Conservation (phyloP, 2,797 vertebrate genomes). For the Hippocampus kuda region DNA sequence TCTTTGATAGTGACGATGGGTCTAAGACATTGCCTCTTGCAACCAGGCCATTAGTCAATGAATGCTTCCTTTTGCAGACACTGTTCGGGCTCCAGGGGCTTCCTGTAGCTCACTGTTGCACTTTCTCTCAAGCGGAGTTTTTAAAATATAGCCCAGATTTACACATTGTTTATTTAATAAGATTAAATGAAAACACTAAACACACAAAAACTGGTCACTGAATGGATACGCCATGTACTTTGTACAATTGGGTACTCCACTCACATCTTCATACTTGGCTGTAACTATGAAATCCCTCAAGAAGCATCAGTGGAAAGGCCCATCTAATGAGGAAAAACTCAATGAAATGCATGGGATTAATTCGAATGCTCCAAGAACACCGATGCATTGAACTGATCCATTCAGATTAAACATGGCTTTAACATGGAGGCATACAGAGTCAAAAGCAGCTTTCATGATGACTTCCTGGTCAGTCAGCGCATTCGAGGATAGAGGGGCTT, state of each 20-base stretch:
- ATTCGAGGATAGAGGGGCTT: background rate
- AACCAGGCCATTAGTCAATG: constrained; percentile 46
- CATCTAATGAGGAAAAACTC: background rate
- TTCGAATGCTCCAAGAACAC: background rate
- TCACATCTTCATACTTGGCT: no score
- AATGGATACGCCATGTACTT: no score
- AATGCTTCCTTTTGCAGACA: constrained; percentile 78
- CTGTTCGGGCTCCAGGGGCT: constrained; percentile 65
- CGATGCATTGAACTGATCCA: background rate
- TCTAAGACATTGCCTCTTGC: constrained; percentile 28
- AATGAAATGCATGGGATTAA: background rate
- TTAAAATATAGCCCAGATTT: constrained; percentile 1
- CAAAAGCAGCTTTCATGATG: background rate
- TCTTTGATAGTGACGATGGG: background rate
- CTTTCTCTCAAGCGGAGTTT: background rate
- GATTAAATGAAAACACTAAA: background rate
- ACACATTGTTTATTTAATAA: background rate
- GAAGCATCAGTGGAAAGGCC: background rate
- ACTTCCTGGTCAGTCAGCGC: background rate
- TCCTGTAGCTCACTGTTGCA: constrained; percentile 47
- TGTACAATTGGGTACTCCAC: no score
- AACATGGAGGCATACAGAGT: background rate
- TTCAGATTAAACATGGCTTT: constrained; percentile 9
- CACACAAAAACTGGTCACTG: background rate
- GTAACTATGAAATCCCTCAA: background rate